Base-by-base conservation (phyloP, 2,888 invertebrate species). In the Oxyscelio sp. region DNA sequence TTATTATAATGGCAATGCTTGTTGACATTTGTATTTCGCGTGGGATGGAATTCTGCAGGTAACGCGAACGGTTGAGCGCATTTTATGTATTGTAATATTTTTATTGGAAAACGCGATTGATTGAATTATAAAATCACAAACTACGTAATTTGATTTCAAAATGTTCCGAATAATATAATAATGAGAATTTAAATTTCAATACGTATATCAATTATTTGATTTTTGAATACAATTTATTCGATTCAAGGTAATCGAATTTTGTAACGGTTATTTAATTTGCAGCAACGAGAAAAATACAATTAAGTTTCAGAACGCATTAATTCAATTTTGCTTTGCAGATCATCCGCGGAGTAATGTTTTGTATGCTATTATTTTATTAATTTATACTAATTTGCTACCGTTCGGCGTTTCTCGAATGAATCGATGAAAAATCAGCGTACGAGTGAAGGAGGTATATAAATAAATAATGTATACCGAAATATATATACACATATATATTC, bases 391-490 rank as follows among this genome's bases (percentile, higher is more conserved):
- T 58, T 38, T 24, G 78, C 43, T 50, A 82, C 80, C 70, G 78
- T 78, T 54, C 40, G 11, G 52, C 63, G 48, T 52, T 63, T 48
- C 74, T 59, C 74, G 43, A 85, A 86, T 73, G 82, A 88, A 89
- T 89, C 87, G 87, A 85, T 84, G 86, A 83, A 70, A 85, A 84
- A 87, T 87, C 79, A 89, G 90, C 83, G 90, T 90, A 90, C 90
- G 88, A 90, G 88, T 77, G 70, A 83, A 63, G 45, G 40, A 43
- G 6, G 43, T 2, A 87, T 84, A 85, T 82, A 85, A 87, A 89
- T 84, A 90, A 90, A 91, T 90, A 84, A 90, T 90, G 89, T 92
- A 92, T 90, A 89, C 90, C 89, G 90, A 89, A 92, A 92, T 90
- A 86, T n/a, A n/a, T n/a, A n/a, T n/a, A n/a, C n/a, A n/a, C n/a